Base-by-base conservation (phyloP, 2,888 invertebrate genomes). In the Adelphocoris suturalis region DNA sequence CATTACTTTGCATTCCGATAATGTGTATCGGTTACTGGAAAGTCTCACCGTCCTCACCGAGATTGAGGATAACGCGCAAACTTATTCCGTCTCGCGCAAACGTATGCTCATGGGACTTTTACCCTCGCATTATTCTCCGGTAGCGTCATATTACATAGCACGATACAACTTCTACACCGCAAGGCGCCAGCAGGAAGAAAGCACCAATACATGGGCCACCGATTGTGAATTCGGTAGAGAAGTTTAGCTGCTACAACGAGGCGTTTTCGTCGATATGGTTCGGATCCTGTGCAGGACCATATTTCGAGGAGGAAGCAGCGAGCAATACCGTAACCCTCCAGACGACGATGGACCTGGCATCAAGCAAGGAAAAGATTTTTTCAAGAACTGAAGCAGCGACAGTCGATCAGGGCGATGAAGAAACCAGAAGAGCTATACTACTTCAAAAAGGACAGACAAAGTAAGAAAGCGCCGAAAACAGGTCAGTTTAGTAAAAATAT, bases 251-350 rank as follows among this genome's bases (percentile, higher is more conserved):
- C 5, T 81, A n/a, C 7, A 7, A 19, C 9, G 46, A 48, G 81
- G 46, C 47, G n/a, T 81, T 81, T 46, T 46, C 81, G 47, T 81
- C 81, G 81, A 46, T 81, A 81, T 19, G 9, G 81, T 16, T n/a
- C 46, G 5, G 81, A 47, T 2, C 47, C 81, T 3, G n/a, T 81
- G 11, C 81, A 81, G n/a, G 81, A 81, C n/a, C 46, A 23, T 12
- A 46, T 3, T 46, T 81, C n/a, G 81, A 81, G n/a, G 47, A 81
- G 37, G 81, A 46, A 7, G 47, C 81, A 81, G 12, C 81, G 11
- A 81, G n/a, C 5, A 12, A 81, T 11, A 47, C 13, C 48, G 47
- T 81, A 46, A 81, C 47, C 2, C n/a, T 81, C 47, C 47, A 81
- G 13, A 27, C 4, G 76, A 5, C 5, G 76, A 9, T 76, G 13